Base-by-base conservation (phyloP, 2,888 invertebrate genomes). In the Agonum fuliginosum region DNA sequence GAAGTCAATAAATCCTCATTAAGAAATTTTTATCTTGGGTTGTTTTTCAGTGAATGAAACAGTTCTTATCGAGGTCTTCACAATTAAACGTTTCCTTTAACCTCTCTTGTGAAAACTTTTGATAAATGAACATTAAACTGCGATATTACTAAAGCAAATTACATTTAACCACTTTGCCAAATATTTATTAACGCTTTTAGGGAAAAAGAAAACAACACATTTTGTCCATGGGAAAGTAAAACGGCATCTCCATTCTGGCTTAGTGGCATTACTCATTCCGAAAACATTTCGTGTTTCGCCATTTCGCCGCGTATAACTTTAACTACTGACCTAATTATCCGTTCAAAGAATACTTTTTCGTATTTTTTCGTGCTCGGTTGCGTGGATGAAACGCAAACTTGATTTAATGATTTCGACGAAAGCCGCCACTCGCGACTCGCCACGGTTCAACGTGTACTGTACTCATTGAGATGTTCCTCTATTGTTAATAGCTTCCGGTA, bases 401-500 rank as follows among this genome's bases (percentile, higher is more conserved):
- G 75, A 75, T 75, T 75, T 75, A 75, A 75, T 75, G 75, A 75
- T 48, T 46, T 43, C 54, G 14, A 54, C 6, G 37, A 51, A 30
- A 73, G 34, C 71, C n/a, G n/a, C n/a, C n/a, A n/a, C n/a, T n/a
- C n/a, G n/a, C n/a, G n/a, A n/a, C n/a, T 34, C 27, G 74, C n/a
- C 24, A 43, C 54, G 73, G 65, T 67, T 41, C 67, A 67, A 34
- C 58, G 58, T 54, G 62, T 58, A 41, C 41, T 48, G 27, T 22
- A 43, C 62, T 58, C 41, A 43, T 67, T 24, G 48, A 65, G 65
- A 65, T 75, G 46, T 48, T 67, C 46, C 65, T 46, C 65, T 67
- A 78, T 78, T 78, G 78, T 78, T 78, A 78, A 78, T 78, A 71
- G 78, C 65, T 78, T 78, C 78, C 73, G 72, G 78, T 78, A 43